Evolutionary conservation across 2,797 vertebrate genomes (phyloP).

Genomic region (Eulemur rubriventer): DNA sequence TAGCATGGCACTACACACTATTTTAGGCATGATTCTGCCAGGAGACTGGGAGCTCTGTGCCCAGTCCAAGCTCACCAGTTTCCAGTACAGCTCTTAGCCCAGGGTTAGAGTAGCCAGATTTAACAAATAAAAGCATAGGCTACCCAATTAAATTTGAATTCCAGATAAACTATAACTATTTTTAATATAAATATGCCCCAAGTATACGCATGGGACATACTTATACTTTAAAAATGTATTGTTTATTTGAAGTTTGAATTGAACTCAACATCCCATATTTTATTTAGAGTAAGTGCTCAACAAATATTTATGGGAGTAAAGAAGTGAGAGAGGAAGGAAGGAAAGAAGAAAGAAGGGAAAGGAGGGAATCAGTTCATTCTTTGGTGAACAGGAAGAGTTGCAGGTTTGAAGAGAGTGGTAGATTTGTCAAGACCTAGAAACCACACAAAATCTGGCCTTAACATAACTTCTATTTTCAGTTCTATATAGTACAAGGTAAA

Average conservation of each 20-base stretch:
- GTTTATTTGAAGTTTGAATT: not conserved
- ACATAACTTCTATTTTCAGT: constrained; percentile 23
- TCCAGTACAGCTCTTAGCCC: not conserved
- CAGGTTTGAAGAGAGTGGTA: not conserved
- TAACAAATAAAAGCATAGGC: constrained; percentile 32
- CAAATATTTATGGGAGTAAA: not conserved
- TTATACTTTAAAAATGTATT: constrained; percentile 1
- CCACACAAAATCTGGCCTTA: constrained; percentile 4
- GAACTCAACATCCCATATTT: constrained; percentile 3
- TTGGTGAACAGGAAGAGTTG: not conserved
- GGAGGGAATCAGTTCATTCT: not conserved
- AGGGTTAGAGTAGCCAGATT: not conserved
- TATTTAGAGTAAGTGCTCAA: constrained; percentile 9
- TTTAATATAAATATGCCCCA: not conserved
- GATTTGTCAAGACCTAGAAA: constrained; percentile 12
- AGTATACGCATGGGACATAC: not conserved
- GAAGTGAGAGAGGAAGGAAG: not conserved
- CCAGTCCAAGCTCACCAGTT: not conserved
- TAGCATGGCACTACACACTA: no score
- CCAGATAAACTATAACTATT: not conserved
- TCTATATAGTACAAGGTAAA: constrained; percentile 18
- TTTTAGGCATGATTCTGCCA: not conserved
- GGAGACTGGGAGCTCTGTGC: not conserved
- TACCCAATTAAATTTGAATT: not conserved
- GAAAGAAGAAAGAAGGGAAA: not conserved